These are phyloP conservation scores for Nesogale talazaci DNA, from an alignment of 2,113 vertebrate genomes.

Conservation along the genomic window DNA sequence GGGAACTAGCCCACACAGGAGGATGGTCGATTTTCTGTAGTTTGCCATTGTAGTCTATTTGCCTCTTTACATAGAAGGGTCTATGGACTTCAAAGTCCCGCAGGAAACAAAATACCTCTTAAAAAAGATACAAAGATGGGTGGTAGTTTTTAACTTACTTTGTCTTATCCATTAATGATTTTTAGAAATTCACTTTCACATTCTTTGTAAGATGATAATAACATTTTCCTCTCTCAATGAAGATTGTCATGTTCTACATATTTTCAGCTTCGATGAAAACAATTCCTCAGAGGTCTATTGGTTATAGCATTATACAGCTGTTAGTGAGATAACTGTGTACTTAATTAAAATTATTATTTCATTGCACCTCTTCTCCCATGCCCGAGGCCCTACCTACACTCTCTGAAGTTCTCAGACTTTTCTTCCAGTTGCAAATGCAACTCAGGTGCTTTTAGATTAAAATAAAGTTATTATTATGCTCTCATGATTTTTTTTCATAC, in stretches of 20 bases:
- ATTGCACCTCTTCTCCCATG: neutral
- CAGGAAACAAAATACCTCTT: neutral
- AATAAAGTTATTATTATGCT: neutral
- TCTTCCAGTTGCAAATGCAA: neutral
- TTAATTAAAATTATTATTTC: conserved; percentile 8
- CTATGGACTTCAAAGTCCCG: neutral
- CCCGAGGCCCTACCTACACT: neutral
- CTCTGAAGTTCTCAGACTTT: neutral
- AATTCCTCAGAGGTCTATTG: conserved; percentile 25
- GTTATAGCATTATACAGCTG: neutral
- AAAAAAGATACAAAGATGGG: neutral
- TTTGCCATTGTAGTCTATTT: neutral
- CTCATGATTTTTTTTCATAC: neutral
- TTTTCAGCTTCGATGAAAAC: conserved; percentile 28
- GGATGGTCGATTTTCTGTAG: neutral
- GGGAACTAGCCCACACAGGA: neutral
- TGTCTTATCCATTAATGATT: conserved; percentile 32
- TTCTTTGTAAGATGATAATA: conserved; percentile 38
- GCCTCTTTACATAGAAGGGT: neutral
- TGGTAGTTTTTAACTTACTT: conserved; percentile 16
- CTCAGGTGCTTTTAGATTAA: neutral
- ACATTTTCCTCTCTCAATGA: conserved; percentile 23
- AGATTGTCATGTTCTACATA: neutral
- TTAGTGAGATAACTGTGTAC: neutral
- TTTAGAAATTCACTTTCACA: conserved; percentile 31